A percentile compares a stretch with the other conserved stretches of the same genome.
Evolutionary conservation across 2,797 vertebrate genomes (phyloP).

Genomic region (Chlorospingus flavigularis): DNA sequence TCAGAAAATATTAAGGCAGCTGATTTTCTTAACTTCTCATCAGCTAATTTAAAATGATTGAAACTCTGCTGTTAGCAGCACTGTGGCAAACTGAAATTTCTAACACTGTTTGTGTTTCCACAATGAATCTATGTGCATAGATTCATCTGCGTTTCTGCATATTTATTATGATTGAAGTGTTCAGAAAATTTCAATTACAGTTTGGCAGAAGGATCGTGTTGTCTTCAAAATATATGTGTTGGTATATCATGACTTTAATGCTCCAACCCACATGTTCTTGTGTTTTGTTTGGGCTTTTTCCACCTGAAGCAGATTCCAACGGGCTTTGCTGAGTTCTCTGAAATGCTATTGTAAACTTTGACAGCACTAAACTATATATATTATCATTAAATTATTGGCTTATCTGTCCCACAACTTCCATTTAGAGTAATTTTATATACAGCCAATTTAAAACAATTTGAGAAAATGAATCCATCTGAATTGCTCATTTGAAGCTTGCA

Average conservation of each 20-base stretch:
- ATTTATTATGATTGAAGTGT: neutral
- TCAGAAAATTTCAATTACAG: neutral
- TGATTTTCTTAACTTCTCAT: neutral
- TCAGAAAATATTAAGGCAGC: constrained; percentile 3
- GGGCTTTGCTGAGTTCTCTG: neutral
- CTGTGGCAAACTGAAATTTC: neutral
- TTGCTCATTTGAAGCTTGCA: neutral
- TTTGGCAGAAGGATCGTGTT: neutral
- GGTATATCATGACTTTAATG: neutral
- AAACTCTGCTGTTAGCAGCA: neutral
- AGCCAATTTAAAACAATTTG: constrained; percentile 50
- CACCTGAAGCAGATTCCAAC: neutral
- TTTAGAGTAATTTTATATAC: constrained; percentile 1
- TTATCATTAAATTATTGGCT: constrained; percentile 44
- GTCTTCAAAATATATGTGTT: neutral
- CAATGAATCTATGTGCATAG: fast-evolving
- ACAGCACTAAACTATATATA: constrained; percentile 19
- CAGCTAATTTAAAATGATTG: neutral
- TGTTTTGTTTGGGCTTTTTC: neutral
- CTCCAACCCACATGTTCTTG: neutral
- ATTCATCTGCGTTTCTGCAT: neutral
- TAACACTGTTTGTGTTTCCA: neutral
- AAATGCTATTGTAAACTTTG: neutral
- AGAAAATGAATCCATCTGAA: constrained; percentile 54
- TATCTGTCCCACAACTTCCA: constrained; percentile 7